Percentiles rank a stretch among this genome's conserved stretches.
Evolutionary conservation across 1,140 invertebrate genomes (phyloP).

Genomic region (Eubasilissa regina): DNA sequence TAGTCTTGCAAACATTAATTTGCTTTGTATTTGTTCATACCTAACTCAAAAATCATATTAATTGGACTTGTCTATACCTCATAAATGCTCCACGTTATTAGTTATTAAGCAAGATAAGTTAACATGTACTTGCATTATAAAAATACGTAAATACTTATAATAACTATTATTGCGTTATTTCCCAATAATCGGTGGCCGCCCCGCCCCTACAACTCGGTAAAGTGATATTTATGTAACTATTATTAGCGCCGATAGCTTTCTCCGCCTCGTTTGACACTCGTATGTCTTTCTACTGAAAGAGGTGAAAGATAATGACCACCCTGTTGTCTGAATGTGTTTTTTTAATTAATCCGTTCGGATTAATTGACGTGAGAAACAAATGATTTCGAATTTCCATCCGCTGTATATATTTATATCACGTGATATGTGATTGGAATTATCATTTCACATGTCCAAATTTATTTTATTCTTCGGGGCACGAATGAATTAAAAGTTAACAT

Average conservation of each 20-base stretch:
- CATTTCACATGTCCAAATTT: slow-evolving; percentile 17
- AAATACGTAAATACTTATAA: no score
- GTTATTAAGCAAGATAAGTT: no score
- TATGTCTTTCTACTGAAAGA: slow-evolving; percentile 9
- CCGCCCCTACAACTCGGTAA: no score
- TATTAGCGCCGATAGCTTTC: slow-evolving; percentile 3
- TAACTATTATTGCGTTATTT: no score
- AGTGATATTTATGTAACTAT: no score
- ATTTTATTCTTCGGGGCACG: slow-evolving; percentile 11
- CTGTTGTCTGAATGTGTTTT: slow-evolving; percentile 12
- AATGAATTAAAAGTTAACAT: slow-evolving; percentile 14
- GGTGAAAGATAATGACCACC: slow-evolving; percentile 25
- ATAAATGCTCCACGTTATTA: no score
- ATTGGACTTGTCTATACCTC: no score
- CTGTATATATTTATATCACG: slow-evolving; percentile 16
- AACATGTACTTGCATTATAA: no score
- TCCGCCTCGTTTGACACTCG: not conserved
- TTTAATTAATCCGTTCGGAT: slow-evolving; percentile 1
- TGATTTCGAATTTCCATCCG: not conserved
- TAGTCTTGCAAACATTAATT: no score
- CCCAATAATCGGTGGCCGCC: no score
- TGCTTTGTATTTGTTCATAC: no score
- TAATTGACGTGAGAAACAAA: slow-evolving; percentile 18
- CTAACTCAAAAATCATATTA: no score
- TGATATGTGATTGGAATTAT: slow-evolving; percentile 23